Base-by-base conservation (phyloP, 1,140 invertebrate genomes). In the Melitaea cinxia region DNA sequence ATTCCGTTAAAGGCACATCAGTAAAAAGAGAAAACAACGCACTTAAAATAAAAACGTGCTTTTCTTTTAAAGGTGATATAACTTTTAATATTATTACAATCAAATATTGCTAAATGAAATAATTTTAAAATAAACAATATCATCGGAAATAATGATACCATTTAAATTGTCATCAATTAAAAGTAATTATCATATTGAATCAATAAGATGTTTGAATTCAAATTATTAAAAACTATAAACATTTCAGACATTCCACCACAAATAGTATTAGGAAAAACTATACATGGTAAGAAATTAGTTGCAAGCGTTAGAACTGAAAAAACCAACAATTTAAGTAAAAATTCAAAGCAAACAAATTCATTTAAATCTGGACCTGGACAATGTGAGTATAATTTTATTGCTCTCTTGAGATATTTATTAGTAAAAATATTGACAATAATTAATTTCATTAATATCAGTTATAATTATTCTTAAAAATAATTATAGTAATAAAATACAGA, bases 1-100 rank as follows among this genome's bases (percentile, higher is more conserved):
- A 50, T 39, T 65, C 63, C 17, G 33, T 53, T 1, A 65, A 65
- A 53, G 56, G 59, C 24, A 59, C 55, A 15, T 54, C 33, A 15
- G 45, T 19, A 6, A 65, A 28, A 24, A 54, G 35, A 30, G 47
- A 65, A 12, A 57, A 37, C 21, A 56, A 70, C 59, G 74, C 69
- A 9, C 65, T 83, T 57, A 83, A 68, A 75, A 77, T 85, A 19
- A 82, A 80, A 66, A 85, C 80, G 2, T 77, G 80, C 64, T 75
- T 78, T 37, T 66, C 65, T 47, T 80, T 85, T 23, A 78, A 73
- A 80, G 75, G 80, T 86, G 15, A 21, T n/a, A n/a, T 24, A 9
- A 35, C 14, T 15, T 55, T 49, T 47, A 5, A 17, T 39, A 39
- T 12, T 12, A 33, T 33, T 33, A 33, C 14, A 49, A 49, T 19